phyloP scores from a whole-genome alignment of 2,113 vertebrate species.

The Tamias sibiricus region DNA sequence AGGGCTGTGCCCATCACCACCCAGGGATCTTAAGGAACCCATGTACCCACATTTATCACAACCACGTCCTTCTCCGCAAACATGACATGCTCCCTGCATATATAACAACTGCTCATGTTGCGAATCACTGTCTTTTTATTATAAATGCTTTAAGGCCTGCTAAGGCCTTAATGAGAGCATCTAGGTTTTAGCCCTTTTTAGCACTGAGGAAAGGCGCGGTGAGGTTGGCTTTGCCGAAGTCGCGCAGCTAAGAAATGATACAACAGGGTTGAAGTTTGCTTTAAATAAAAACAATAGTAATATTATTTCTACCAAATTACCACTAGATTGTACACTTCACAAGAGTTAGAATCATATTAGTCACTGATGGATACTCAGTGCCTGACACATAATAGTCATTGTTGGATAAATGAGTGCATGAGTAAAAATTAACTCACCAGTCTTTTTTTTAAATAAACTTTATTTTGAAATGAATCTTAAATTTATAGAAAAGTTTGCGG shows the following conservation, averaged over 20 bases:
- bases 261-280: neutral
- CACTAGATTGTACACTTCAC: neutral
- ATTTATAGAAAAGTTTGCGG: conserved; percentile 11
- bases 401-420: neutral
- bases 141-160: neutral
- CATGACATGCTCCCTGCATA: neutral
- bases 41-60: neutral
- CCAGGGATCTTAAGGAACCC: neutral
- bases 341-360: neutral
- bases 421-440: neutral
- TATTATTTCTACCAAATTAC: neutral
- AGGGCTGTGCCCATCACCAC: rapidly evolving
- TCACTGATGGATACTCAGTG: neutral
- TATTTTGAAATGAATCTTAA: conserved; percentile 32
- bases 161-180: neutral
- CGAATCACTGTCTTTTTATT: neutral
- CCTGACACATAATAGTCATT: neutral
- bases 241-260: too few relatives aligned
- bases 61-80: neutral
- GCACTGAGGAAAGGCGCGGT: neutral
- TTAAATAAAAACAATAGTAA: neutral
- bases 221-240: neutral
- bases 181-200: neutral
- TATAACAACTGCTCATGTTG: neutral
- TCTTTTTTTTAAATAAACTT: neutral